A percentile compares a stretch with the other conserved stretches of the same genome.
Evolutionary conservation across 23 tunicate genomes (phyloP).

Genomic region (Clavelina lepadiformis): DNA sequence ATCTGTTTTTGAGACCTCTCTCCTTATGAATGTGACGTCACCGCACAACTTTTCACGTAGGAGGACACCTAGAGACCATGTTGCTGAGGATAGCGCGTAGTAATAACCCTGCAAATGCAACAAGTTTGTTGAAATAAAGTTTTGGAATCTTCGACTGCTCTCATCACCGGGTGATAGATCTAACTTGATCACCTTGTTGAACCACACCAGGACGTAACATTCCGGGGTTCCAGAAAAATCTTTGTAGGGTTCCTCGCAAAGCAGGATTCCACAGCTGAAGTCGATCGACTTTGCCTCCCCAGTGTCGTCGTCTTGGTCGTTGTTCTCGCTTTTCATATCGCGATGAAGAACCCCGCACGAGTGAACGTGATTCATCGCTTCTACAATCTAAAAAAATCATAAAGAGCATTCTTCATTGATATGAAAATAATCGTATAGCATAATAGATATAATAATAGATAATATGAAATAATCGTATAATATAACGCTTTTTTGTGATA

Average conservation of each 20-base stretch:
- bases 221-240: slow-evolving; percentile 94
- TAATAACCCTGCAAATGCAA: slow-evolving; percentile 50
- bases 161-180: too few species aligned
- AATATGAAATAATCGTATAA: too few species aligned
- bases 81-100: slow-evolving; percentile 51
- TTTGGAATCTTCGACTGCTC: too few species aligned
- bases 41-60: slow-evolving; percentile 82
- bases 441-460: too few species aligned
- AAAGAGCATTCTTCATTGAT: too few species aligned
- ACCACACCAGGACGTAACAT: slow-evolving; percentile 93
- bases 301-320: slow-evolving; percentile 56
- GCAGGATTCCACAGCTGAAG: slow-evolving; percentile 82
- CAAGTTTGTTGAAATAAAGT: too few species aligned
- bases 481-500: too few species aligned
- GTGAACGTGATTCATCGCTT: slow-evolving; percentile 71
- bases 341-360: slow-evolving; percentile 81
- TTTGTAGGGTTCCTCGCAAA: slow-evolving; percentile 55
- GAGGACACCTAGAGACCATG: slow-evolving; percentile 85
- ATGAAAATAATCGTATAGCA: too few species aligned
- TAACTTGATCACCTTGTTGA: slow-evolving; percentile 30
- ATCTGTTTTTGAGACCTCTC: slow-evolving; percentile 40
- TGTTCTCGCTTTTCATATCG: slow-evolving; percentile 86
- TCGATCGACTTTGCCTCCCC: slow-evolving; percentile 63
- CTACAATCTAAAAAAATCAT: slow-evolving; percentile 57
- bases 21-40: slow-evolving; percentile 71